These are phyloP conservation scores for Caradrina clavipalpis DNA, from an alignment of 2,888 invertebrate species.

Conservation along the genomic window DNA sequence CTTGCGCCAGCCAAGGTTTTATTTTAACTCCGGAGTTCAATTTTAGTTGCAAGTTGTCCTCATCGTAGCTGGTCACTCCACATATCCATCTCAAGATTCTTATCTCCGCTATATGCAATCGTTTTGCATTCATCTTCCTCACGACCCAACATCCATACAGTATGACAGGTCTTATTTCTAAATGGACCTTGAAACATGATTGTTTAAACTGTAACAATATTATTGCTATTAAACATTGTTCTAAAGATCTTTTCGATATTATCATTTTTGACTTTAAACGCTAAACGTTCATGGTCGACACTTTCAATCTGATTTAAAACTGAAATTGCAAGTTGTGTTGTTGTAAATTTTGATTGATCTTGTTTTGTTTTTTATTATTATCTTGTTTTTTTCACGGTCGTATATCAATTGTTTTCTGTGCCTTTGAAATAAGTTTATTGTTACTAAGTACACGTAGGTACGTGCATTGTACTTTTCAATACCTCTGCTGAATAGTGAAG, in stretches of 20 bases:
- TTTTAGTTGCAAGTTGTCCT: too few relatives aligned
- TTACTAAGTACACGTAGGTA: too few relatives aligned
- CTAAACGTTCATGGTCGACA: constrained; percentile 47
- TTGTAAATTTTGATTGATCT: constrained; percentile 39
- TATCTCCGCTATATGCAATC: too few relatives aligned
- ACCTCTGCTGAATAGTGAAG: too few relatives aligned
- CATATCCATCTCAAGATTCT: too few relatives aligned
- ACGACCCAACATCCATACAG: not conserved
- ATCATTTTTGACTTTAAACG: constrained; percentile 56
- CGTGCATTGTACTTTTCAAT: too few relatives aligned
- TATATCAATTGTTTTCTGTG: not conserved
- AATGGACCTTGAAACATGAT: constrained; percentile 45
- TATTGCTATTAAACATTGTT: constrained; percentile 38
- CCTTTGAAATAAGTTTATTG: too few relatives aligned
- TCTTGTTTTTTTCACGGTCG: constrained; percentile 31
- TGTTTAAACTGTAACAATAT: constrained; percentile 50
- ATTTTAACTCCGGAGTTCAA: too few relatives aligned
- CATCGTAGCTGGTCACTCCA: too few relatives aligned
- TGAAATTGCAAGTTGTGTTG: constrained; percentile 28
- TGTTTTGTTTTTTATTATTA: constrained; percentile 33
- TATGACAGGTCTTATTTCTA: constrained; percentile 6
- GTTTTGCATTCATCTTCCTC: too few relatives aligned
- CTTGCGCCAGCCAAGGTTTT: too few relatives aligned
- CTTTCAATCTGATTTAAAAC: constrained; percentile 55
- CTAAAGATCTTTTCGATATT: constrained; percentile 53